A percentile compares a stretch with the other conserved stretches of the same genome.
These are phyloP conservation scores for Drosophila varians DNA, from an alignment of 1,140 invertebrate genomes.

Conservation along the genomic window DNA sequence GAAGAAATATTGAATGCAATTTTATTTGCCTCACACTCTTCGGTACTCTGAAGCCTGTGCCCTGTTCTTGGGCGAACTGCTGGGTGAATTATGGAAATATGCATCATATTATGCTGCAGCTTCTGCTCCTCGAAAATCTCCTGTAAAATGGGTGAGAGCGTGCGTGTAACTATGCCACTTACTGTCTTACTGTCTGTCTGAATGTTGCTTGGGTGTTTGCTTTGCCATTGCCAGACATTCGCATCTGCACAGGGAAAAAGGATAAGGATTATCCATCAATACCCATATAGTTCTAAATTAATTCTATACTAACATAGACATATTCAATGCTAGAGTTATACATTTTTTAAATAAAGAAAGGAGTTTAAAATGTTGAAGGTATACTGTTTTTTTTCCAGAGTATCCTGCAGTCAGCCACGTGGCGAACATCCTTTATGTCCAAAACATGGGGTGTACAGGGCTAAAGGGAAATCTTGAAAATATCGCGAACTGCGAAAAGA, in stretches of 20 bases:
- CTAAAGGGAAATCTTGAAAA: constrained; percentile 27
- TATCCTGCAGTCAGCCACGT: not conserved
- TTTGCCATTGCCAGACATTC: constrained; percentile 40
- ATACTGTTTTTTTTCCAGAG: not conserved
- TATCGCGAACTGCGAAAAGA: constrained; percentile 4
- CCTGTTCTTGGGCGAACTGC: constrained; percentile 27
- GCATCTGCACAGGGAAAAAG: constrained; percentile 4
- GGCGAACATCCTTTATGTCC: constrained; percentile 11
- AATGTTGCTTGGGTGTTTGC: constrained; percentile 42
- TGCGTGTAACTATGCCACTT: constrained; percentile 72
- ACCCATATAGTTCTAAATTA: not conserved
- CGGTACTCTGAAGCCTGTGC: not conserved
- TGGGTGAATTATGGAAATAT: constrained; percentile 54
- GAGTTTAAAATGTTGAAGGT: too few relatives aligned
- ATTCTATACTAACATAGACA: not conserved
- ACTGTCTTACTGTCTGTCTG: constrained; percentile 49
- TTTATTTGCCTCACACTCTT: constrained; percentile 65
- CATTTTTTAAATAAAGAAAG: not conserved
- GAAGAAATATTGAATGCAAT: constrained; percentile 79
- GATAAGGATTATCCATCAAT: not conserved
- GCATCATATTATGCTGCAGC: constrained; percentile 56
- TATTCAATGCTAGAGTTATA: not conserved
- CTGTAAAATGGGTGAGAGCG: constrained; percentile 30
- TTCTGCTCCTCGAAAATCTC: constrained; percentile 9
- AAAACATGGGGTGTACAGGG: not conserved